Conservation (phyloP, 2,797 vertebrate genomes). For the Pangasius krempfi region DNA sequence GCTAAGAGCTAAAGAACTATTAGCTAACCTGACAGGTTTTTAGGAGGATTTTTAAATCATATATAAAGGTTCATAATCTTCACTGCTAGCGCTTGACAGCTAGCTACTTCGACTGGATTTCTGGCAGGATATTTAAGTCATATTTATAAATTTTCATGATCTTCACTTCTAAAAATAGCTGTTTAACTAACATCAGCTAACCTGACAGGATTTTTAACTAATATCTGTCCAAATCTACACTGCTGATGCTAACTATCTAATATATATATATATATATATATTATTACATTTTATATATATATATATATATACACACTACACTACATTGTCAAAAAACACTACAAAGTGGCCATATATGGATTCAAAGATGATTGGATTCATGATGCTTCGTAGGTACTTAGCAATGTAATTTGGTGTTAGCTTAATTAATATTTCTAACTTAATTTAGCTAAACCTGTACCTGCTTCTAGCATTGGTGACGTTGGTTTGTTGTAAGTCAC, state of each 20-base stretch:
- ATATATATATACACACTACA: no score
- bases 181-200: not conserved
- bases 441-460: not conserved
- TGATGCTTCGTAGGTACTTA: no score
- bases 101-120: not conserved
- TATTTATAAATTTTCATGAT: not conserved
- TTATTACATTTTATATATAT: no score
- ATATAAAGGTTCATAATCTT: not conserved
- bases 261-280: not conserved
- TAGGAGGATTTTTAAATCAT: not conserved
- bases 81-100: not conserved
- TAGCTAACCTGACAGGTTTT: not conserved
- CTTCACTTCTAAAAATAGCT: not conserved
- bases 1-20: not conserved
- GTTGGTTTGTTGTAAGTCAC: not conserved
- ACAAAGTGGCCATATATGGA: not conserved
- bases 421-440: not conserved
- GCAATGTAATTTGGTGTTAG: not conserved
- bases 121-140: not conserved
- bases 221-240: not conserved
- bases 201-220: not conserved
- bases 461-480: not conserved
- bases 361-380: not conserved
- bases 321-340: not conserved
- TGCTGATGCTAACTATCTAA: not conserved